Evolutionary conservation across 1,140 invertebrate species (phyloP).

Genomic region (Tetramorium parvispinum): DNA sequence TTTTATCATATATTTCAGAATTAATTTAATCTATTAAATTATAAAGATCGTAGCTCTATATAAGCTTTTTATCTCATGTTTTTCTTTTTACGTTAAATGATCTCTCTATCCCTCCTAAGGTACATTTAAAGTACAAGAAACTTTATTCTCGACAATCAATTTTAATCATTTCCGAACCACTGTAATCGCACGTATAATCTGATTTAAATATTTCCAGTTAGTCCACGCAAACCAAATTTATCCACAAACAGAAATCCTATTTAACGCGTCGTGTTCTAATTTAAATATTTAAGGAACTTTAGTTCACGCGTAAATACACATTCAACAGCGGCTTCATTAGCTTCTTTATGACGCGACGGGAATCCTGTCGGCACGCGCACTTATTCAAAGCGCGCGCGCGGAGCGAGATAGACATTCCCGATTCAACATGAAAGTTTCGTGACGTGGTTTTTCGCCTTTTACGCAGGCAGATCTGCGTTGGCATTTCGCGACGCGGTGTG

Average conservation of each 20-base stretch:
- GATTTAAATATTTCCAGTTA: constrained; percentile 6
- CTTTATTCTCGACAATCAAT: background rate
- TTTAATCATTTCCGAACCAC: background rate
- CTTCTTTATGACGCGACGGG: constrained; percentile 16
- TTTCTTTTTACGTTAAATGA: background rate
- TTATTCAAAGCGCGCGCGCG: constrained; percentile 15
- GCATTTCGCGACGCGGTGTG: constrained; percentile 1
- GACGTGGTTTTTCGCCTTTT: constrained; percentile 51
- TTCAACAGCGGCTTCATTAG: constrained; percentile 31
- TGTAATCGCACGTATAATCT: background rate
- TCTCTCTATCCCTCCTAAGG: background rate
- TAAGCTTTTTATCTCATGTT: background rate
- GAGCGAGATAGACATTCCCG: background rate
- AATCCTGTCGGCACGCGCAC: background rate
- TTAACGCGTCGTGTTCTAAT: constrained; percentile 13
- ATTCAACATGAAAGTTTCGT: constrained; percentile 44
- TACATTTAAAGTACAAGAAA: background rate
- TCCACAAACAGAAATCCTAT: constrained; percentile 10
- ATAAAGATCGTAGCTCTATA: background rate
- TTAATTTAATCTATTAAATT: background rate
- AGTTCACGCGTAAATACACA: constrained; percentile 23
- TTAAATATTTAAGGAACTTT: constrained; percentile 52
- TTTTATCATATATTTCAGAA: background rate
- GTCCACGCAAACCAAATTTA: constrained; percentile 8
- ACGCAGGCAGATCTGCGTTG: constrained; percentile 17